Evolutionary conservation across 2,888 invertebrate genomes (phyloP).

Genomic region (Stenodema calcarata): DNA sequence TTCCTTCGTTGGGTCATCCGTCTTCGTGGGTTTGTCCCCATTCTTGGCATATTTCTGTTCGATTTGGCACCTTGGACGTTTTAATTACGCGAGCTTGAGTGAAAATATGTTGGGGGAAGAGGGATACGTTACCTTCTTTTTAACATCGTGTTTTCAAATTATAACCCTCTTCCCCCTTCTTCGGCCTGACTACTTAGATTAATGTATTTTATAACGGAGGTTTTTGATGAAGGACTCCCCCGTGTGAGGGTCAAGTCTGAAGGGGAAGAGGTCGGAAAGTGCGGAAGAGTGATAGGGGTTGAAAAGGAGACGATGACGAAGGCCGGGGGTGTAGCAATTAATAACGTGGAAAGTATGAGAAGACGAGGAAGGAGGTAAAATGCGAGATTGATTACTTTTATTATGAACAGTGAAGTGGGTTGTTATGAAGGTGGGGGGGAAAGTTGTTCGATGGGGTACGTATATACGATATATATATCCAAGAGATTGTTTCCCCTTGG

Average conservation of each 20-base stretch:
- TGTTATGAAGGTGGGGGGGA: neutral
- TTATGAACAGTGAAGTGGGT: conserved; percentile 48
- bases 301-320: neutral
- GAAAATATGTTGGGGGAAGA: neutral
- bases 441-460: neutral
- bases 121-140: neutral
- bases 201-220: conserved; percentile 31
- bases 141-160: conserved; percentile 39
- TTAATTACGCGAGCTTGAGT: neutral
- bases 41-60: neutral
- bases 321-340: conserved; percentile 11
- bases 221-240: conserved; percentile 26
- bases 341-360: conserved; percentile 29
- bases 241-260: conserved; percentile 27
- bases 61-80: neutral
- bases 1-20: too few species aligned
- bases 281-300: neutral
- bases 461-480: neutral
- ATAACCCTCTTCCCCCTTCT: conserved; percentile 1
- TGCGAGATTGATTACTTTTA: conserved; percentile 46
- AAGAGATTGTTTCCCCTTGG: neutral
- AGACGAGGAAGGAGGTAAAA: conserved; percentile 28
- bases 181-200: conserved; percentile 22
- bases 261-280: neutral
- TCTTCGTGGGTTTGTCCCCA: neutral